phyloP scores from a whole-genome alignment of 2,113 vertebrate species.

The Gymnarchus niloticus region DNA sequence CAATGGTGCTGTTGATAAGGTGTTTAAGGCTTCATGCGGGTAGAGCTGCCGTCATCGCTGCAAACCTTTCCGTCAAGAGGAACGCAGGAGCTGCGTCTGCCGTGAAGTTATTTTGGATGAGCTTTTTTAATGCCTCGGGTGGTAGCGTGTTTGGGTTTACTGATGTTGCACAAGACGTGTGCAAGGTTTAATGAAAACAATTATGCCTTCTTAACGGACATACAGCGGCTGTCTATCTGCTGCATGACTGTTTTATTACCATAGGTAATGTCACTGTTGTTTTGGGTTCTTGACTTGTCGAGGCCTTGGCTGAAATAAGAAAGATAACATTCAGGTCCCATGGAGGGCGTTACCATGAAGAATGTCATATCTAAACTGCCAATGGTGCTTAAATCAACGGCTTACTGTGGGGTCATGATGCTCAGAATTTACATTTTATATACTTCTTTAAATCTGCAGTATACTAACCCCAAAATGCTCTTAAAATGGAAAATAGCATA shows the following conservation, averaged over 20 bases:
- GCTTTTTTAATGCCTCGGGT: background rate
- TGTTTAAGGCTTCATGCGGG: conserved; percentile 31
- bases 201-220: background rate
- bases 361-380: background rate
- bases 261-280: background rate
- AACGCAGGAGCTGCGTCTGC: conserved; percentile 25
- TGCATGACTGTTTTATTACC: background rate
- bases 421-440: conserved; percentile 26
- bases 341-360: background rate
- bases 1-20: conserved; percentile 25
- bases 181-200: background rate
- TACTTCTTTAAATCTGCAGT: background rate
- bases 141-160: background rate
- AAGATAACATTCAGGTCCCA: background rate
- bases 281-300: background rate
- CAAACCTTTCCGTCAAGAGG: conserved; percentile 29
- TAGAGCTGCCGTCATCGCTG: conserved; percentile 23
- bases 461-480: conserved; percentile 30
- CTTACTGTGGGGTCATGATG: conserved; percentile 14
- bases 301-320: background rate
- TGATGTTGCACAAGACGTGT: background rate
- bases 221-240: background rate
- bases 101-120: conserved; percentile 38
- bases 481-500: conserved; percentile 5
- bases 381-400: background rate